Percentiles rank a stretch among this genome's conserved stretches.
Evolutionary conservation across 2,113 vertebrate species (phyloP).

Genomic region (Monopterus albus): DNA sequence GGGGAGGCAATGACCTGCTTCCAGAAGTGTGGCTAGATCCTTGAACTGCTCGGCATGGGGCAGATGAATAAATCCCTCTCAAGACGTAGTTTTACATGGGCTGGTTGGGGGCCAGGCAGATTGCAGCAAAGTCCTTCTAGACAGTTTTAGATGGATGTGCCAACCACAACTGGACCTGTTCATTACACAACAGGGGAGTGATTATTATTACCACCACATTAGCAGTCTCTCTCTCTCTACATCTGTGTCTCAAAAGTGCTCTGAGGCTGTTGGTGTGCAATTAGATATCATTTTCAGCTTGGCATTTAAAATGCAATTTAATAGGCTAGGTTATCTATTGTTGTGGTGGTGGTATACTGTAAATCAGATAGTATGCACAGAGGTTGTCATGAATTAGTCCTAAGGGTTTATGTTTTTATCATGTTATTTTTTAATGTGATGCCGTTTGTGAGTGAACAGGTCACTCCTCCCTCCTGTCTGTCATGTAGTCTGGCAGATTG

Average conservation of each 20-base stretch:
- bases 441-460: not conserved
- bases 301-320: slow-evolving; percentile 17
- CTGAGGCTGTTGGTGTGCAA: slow-evolving; percentile 13
- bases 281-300: slow-evolving; percentile 15
- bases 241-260: too few relatives aligned
- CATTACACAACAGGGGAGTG: slow-evolving; percentile 51
- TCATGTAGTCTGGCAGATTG: not conserved
- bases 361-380: not conserved
- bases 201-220: slow-evolving; percentile 47
- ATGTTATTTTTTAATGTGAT: not conserved
- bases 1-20: slow-evolving; percentile 41
- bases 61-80: slow-evolving; percentile 50
- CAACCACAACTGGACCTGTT: slow-evolving; percentile 44
- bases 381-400: not conserved
- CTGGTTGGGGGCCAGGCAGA: slow-evolving; percentile 15
- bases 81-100: slow-evolving; percentile 16
- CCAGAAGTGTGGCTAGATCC: slow-evolving; percentile 15
- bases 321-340: not conserved
- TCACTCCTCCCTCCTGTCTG: not conserved
- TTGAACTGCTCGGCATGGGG: slow-evolving; percentile 39
- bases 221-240: slow-evolving; percentile 17
- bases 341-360: not conserved
- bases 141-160: slow-evolving; percentile 42
- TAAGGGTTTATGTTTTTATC: not conserved
- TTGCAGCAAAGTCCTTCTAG: slow-evolving; percentile 13